Conservation (phyloP, 2,888 invertebrate genomes). For the Tenodera sinensis region DNA sequence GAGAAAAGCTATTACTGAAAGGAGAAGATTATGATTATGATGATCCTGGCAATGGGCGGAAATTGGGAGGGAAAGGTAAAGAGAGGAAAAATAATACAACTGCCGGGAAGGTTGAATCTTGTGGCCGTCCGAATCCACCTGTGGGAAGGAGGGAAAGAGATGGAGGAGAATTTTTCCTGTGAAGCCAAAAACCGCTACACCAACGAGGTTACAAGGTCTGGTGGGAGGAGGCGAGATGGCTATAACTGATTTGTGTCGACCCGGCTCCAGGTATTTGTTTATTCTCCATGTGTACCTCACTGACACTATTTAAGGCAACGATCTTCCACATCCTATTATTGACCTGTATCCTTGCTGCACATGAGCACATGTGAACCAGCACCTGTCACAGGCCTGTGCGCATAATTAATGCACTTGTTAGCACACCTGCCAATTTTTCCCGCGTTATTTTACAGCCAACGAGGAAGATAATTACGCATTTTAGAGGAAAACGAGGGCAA, state of each 20-base stretch:
- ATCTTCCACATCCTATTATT: conserved; percentile 8
- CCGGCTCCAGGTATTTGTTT: not conserved
- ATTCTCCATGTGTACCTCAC: not conserved
- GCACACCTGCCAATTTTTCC: not conserved
- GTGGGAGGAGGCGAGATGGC: not conserved
- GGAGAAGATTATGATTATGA: not conserved
- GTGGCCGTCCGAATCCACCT: not conserved
- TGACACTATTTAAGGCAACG: conserved; percentile 4
- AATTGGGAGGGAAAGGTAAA: not conserved
- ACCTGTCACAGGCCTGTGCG: not conserved
- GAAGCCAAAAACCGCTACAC: not conserved
- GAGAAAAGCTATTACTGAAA: not conserved
- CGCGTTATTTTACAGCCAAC: not conserved
- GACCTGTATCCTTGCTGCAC: not conserved
- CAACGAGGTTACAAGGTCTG: not conserved
- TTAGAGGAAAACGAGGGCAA: not conserved
- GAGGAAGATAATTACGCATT: not conserved
- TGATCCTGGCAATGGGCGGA: not conserved
- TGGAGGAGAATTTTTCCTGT: not conserved
- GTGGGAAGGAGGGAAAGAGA: not conserved
- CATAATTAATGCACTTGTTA: not conserved
- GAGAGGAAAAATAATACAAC: not conserved
- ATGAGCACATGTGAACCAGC: not conserved
- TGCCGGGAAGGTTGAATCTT: not conserved
- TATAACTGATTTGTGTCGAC: not conserved